Conservation (phyloP, 2,888 invertebrate genomes). For the Eupithecia pulchellata region DNA sequence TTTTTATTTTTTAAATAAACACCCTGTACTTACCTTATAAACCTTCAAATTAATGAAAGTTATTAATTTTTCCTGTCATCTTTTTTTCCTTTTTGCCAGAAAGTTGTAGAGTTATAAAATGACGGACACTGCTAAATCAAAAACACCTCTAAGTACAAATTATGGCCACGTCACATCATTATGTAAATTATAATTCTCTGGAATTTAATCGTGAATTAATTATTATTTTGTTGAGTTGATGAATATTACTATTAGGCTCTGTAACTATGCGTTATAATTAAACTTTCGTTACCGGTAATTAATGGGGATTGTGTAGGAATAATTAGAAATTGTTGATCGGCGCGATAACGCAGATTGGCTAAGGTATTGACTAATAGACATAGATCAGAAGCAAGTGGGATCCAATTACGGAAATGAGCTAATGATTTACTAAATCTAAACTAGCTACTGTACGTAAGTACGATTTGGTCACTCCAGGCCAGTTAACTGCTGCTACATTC, state of each 20-base stretch:
- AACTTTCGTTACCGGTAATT: conserved; percentile 73
- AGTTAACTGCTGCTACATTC: neutral
- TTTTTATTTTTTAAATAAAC: too few relatives aligned
- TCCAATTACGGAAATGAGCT: conserved; percentile 1
- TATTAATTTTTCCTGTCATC: too few relatives aligned
- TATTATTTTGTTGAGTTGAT: conserved; percentile 61
- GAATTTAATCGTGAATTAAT: conserved; percentile 54
- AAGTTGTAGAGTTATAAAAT: neutral
- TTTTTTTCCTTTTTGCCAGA: too few relatives aligned
- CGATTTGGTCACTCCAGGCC: neutral
- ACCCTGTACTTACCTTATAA: too few relatives aligned
- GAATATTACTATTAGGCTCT: conserved; percentile 57
- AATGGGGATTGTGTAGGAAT: conserved; percentile 72
- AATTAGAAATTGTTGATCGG: conserved; percentile 76
- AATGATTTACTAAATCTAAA: neutral
- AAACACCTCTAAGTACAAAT: conserved; percentile 1
- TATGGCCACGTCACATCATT: neutral
- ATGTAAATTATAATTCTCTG: conserved; percentile 5
- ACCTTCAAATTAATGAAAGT: too few relatives aligned
- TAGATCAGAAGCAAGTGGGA: conserved; percentile 26
- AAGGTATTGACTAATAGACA: conserved; percentile 26
- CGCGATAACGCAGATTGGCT: conserved; percentile 59
- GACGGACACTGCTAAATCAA: neutral
- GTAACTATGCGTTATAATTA: conserved; percentile 63
- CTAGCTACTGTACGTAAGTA: neutral